These are phyloP conservation scores for Syrrhaptes paradoxus DNA, from an alignment of 2,113 vertebrate species.

Conservation along the genomic window DNA sequence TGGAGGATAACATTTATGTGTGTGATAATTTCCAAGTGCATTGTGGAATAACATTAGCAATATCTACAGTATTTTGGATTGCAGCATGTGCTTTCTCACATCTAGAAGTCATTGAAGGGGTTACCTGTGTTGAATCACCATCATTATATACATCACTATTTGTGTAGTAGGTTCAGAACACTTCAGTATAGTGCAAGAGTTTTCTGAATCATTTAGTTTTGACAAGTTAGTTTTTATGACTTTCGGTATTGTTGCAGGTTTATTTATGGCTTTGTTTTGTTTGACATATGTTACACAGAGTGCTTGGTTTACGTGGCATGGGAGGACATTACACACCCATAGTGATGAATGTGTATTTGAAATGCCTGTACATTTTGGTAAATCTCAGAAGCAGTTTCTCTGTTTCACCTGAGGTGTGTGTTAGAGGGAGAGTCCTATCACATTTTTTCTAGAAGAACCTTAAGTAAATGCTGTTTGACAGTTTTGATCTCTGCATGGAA, in stretches of 20 bases:
- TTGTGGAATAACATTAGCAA: not conserved
- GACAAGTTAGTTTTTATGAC: not conserved
- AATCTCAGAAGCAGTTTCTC: not conserved
- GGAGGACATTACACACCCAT: not conserved
- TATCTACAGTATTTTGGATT: not conserved
- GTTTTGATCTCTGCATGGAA: not conserved
- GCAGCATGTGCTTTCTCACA: not conserved
- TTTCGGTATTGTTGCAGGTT: not conserved
- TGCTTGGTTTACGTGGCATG: not conserved
- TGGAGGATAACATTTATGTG: not conserved
- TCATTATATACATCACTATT: not conserved
- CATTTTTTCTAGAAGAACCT: not conserved
- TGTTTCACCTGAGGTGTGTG: rapidly evolving
- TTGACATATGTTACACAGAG: not conserved
- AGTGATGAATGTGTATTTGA: not conserved
- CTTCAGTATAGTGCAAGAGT: not conserved
- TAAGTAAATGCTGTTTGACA: not conserved
- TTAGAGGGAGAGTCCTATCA: not conserved
- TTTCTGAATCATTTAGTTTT: not conserved
- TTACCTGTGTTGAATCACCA: not conserved
- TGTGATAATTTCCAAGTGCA: not conserved
- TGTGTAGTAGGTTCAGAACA: not conserved
- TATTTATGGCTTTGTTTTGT: not conserved
- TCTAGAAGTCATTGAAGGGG: not conserved
- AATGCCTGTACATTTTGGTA: not conserved